Conservation (phyloP, 2,888 invertebrate genomes). For the Arrhopalites spinosus region DNA sequence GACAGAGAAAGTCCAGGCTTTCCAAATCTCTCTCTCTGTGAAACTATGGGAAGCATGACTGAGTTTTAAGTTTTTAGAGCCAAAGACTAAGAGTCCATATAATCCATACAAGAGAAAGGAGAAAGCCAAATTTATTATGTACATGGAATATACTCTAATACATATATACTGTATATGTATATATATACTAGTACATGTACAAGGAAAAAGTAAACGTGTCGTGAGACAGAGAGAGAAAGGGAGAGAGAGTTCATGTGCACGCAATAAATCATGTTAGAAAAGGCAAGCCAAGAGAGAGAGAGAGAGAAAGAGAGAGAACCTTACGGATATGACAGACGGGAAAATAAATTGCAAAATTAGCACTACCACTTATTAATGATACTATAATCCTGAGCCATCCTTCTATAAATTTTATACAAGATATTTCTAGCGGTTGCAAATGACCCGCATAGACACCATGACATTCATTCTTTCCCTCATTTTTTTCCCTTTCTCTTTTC, state of each 20-base stretch:
- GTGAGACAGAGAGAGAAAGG: background rate
- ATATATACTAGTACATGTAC: no score
- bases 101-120: background rate
- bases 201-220: background rate
- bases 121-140: slow-evolving; percentile 7
- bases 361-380: slow-evolving; percentile 51
- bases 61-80: no score
- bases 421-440: slow-evolving; percentile 48
- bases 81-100: no score
- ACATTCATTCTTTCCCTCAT: slow-evolving; percentile 35
- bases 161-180: background rate
- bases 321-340: slow-evolving; percentile 49
- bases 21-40: no score
- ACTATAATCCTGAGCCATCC: slow-evolving; percentile 52
- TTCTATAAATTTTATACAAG: slow-evolving; percentile 55
- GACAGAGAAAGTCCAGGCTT: background rate
- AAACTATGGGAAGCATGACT: no score
- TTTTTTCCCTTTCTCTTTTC: background rate
- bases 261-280: slow-evolving; percentile 50
- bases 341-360: slow-evolving; percentile 57
- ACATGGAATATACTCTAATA: background rate
- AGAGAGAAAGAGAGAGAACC: slow-evolving; percentile 22
- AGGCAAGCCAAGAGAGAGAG: slow-evolving; percentile 36
- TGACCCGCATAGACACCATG: slow-evolving; percentile 39
- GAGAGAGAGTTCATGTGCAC: slow-evolving; percentile 27